Conservation (phyloP, 2,113 vertebrate species). For the Elaphurus davidianus region DNA sequence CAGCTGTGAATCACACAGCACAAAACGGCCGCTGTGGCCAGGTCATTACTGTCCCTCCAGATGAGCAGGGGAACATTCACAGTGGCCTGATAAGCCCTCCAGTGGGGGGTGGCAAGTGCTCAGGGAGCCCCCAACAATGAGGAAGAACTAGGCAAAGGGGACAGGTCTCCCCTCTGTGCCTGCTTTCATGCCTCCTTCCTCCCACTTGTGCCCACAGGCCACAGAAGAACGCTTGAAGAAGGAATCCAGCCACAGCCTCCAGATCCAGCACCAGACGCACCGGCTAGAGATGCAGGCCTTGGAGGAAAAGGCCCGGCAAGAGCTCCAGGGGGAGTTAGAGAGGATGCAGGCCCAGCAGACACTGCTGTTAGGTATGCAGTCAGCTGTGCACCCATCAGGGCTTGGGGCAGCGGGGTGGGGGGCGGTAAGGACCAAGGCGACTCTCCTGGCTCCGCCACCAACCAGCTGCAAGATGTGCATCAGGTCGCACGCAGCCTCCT, state of each 20-base stretch:
- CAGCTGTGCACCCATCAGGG: fast-evolving
- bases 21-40: not conserved
- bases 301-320: slow-evolving; percentile 87
- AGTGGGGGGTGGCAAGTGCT: fast-evolving
- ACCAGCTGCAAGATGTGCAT: not conserved
- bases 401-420: not conserved
- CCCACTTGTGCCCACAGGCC: slow-evolving; percentile 74
- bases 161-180: not conserved
- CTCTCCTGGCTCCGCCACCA: not conserved
- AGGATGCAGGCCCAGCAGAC: slow-evolving; percentile 87
- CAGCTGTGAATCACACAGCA: not conserved
- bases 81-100: not conserved
- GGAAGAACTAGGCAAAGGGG: not conserved
- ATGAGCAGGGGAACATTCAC: not conserved
- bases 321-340: slow-evolving; percentile 87
- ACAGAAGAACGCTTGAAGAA: slow-evolving; percentile 78
- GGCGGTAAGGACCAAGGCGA: not conserved
- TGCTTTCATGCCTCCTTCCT: not conserved
- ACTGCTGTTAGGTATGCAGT: slow-evolving; percentile 86
- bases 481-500: not conserved
- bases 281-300: slow-evolving; percentile 84
- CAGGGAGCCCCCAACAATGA: fast-evolving
- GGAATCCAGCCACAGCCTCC: slow-evolving; percentile 77
- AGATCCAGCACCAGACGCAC: slow-evolving; percentile 85
- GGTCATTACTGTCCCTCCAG: not conserved